Evolutionary conservation across 2,888 invertebrate genomes (phyloP).

Genomic region (Dolomedes plantarius): DNA sequence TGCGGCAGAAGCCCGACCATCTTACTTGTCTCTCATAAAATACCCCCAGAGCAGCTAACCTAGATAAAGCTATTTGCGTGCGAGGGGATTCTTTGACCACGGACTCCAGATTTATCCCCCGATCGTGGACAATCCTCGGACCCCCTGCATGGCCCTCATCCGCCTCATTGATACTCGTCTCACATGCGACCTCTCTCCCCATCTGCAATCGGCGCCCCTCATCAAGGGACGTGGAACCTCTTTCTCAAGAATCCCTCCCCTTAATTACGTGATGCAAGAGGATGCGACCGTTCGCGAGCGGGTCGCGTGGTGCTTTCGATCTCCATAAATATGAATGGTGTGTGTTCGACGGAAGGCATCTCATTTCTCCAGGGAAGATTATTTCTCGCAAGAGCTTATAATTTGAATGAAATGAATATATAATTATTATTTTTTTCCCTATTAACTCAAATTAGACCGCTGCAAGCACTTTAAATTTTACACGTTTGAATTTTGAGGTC

Average conservation of each 20-base stretch:
- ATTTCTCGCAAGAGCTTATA: background rate
- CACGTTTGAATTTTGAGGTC: too few species aligned
- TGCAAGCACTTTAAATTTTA: too few species aligned
- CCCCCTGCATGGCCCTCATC: background rate
- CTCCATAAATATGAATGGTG: background rate
- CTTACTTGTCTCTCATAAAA: background rate
- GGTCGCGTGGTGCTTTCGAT: background rate
- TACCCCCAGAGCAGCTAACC: background rate
- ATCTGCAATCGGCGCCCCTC: background rate
- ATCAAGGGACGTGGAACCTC: background rate
- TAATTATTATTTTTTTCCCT: too few species aligned
- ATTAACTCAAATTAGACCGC: too few species aligned
- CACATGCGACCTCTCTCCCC: constrained; percentile 29
- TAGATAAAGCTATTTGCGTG: background rate
- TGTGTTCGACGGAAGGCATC: background rate
- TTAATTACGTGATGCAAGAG: constrained; percentile 1
- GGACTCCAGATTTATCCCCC: background rate
- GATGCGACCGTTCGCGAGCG: background rate
- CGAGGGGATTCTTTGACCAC: background rate
- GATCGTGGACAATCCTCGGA: background rate
- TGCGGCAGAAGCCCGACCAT: background rate
- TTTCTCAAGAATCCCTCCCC: background rate
- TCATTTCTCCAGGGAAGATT: background rate
- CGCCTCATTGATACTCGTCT: constrained; percentile 32
- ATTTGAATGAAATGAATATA: background rate